These are phyloP conservation scores for Onthophagus sagittarius DNA, from an alignment of 2,888 invertebrate species.

Conservation along the genomic window DNA sequence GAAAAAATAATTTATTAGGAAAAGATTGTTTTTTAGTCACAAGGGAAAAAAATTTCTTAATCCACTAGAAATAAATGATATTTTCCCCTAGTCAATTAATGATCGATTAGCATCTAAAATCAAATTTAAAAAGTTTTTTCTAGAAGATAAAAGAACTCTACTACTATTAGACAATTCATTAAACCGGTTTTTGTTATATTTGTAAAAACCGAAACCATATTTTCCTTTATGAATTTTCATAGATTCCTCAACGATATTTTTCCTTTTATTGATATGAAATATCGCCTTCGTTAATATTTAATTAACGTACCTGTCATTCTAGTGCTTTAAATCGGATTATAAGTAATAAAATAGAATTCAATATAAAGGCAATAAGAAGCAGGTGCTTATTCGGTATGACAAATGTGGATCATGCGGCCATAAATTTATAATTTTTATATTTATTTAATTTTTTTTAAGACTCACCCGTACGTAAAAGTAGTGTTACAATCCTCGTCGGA, in stretches of 20 bases:
- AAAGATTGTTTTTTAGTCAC: too few relatives aligned
- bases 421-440: not conserved
- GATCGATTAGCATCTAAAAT: too few relatives aligned
- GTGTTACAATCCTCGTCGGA: constrained; percentile 49
- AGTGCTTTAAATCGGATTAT: not conserved
- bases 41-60: too few relatives aligned
- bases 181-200: too few relatives aligned
- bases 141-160: too few relatives aligned
- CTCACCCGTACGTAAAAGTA: constrained; percentile 46
- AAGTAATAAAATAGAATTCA: not conserved
- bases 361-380: not conserved
- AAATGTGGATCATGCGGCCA: not conserved
- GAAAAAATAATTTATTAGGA: too few relatives aligned
- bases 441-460: constrained; percentile 18
- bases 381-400: not conserved
- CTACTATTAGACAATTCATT: too few relatives aligned
- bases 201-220: not conserved
- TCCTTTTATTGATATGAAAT: not conserved
- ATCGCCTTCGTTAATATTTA: not conserved
- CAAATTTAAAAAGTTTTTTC: too few relatives aligned
- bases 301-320: not conserved
- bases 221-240: not conserved
- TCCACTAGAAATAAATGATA: too few relatives aligned
- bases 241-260: not conserved
- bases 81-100: too few relatives aligned